Evolutionary conservation across 2,113 vertebrate genomes (phyloP).

Genomic region (Syngnathoides biaculeatus): DNA sequence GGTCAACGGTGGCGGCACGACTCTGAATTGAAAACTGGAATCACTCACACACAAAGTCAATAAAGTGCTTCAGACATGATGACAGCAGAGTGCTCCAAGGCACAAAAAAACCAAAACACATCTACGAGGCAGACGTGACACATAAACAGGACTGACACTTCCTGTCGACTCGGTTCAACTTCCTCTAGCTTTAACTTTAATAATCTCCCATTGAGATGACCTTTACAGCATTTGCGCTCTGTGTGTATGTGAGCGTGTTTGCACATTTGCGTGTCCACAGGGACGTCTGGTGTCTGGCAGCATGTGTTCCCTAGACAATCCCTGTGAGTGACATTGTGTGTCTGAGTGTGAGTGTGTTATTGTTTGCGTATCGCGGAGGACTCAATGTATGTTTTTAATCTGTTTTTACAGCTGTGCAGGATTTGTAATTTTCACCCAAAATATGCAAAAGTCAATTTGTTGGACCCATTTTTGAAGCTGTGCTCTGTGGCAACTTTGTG

Average conservation of each 20-base stretch:
- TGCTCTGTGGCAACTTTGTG: not conserved
- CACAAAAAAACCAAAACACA: not conserved
- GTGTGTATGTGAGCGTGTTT: slow-evolving; percentile 15
- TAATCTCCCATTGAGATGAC: slow-evolving; percentile 8
- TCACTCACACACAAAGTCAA: not conserved
- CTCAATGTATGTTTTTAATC: slow-evolving; percentile 40
- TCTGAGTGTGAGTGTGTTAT: slow-evolving; percentile 13
- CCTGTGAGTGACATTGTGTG: slow-evolving; percentile 34
- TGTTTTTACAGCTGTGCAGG: slow-evolving; percentile 21
- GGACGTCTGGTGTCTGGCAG: slow-evolving; percentile 42
- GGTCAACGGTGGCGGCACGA: not conserved
- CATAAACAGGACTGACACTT: slow-evolving; percentile 32
- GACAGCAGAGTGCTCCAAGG: not conserved
- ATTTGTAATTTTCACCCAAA: not conserved
- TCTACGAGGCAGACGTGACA: slow-evolving; percentile 20
- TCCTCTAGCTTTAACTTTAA: slow-evolving; percentile 23
- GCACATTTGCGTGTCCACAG: slow-evolving; percentile 2
- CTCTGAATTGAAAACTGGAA: slow-evolving; percentile 5
- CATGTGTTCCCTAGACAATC: slow-evolving; percentile 42
- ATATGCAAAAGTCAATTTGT: not conserved
- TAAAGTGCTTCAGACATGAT: not conserved
- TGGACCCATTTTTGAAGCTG: not conserved
- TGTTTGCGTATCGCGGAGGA: slow-evolving; percentile 44
- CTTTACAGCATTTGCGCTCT: slow-evolving; percentile 16
- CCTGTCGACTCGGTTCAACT: slow-evolving; percentile 16